phyloP scores from a whole-genome alignment of 2,113 vertebrate species.

The Syngnathoides biaculeatus region DNA sequence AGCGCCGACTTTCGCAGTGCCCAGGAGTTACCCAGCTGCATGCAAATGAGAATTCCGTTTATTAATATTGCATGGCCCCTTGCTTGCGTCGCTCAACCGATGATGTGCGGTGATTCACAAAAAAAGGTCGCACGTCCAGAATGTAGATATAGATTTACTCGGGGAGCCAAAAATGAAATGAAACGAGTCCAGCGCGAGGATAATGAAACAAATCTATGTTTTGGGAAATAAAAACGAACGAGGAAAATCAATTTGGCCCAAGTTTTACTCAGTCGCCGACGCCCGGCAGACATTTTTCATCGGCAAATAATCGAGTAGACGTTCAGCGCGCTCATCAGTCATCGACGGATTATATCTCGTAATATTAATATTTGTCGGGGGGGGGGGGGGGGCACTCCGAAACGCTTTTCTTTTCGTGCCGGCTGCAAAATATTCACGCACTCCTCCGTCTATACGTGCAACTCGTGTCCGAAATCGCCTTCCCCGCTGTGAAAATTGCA shows the following conservation, averaged over 20 bases:
- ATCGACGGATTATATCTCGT: not conserved
- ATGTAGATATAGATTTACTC: not conserved
- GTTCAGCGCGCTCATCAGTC: not conserved
- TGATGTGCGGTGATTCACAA: no score
- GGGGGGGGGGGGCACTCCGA: not conserved
- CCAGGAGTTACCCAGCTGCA: no score
- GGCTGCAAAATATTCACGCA: not conserved
- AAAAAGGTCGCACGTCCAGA: no score
- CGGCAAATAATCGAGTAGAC: not conserved
- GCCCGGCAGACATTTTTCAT: not conserved
- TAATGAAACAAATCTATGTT: not conserved
- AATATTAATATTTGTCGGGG: conserved; percentile 1
- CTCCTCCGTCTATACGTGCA: not conserved
- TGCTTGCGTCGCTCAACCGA: no score
- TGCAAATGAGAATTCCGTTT: no score
- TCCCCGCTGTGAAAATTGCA: not conserved
- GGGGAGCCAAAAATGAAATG: not conserved
- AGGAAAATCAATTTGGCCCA: not conserved
- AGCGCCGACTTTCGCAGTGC: no score
- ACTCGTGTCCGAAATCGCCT: not conserved
- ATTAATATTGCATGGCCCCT: no score
- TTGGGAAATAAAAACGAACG: not conserved
- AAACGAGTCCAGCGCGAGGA: not conserved
- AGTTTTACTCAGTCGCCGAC: not conserved
- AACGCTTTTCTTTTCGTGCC: not conserved